Percentiles rank a stretch among this genome's conserved stretches.
Evolutionary conservation across 37 sponge, comb jelly and placozoan genomes (phyloP).

Genomic region (Bolinopsis microptera): DNA sequence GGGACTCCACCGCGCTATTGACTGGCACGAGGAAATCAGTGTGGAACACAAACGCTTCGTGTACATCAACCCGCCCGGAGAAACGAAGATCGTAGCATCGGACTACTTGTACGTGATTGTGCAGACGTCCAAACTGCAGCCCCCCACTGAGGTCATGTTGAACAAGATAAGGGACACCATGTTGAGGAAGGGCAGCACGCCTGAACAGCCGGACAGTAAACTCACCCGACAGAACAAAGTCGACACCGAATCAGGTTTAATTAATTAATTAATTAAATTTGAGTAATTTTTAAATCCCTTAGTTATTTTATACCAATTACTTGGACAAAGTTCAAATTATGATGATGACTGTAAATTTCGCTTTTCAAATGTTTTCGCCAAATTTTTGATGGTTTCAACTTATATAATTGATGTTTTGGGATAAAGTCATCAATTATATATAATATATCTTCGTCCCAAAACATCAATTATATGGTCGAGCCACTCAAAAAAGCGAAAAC

Average conservation of each 20-base stretch:
- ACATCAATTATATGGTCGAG: no score
- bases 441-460: no score
- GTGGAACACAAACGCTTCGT: conserved; percentile 12
- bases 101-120: conserved; percentile 45
- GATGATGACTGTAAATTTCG: no score
- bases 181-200: neutral
- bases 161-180: conserved; percentile 14
- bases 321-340: no score
- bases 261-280: no score
- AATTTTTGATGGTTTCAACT: no score
- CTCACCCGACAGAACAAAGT: conserved; percentile 4
- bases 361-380: no score
- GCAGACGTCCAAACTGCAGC: conserved; percentile 50
- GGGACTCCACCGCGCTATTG: conserved; percentile 22
- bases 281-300: no score
- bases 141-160: conserved; percentile 10
- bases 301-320: no score
- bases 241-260: neutral
- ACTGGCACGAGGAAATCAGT: neutral
- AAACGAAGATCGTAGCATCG: conserved; percentile 26
- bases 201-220: neutral
- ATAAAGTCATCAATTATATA: no score
- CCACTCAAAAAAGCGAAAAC: no score
- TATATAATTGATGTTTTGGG: no score
- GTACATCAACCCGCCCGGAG: conserved; percentile 49